phyloP scores from a whole-genome alignment of 2,797 vertebrate species.

The Varecia variegata region DNA sequence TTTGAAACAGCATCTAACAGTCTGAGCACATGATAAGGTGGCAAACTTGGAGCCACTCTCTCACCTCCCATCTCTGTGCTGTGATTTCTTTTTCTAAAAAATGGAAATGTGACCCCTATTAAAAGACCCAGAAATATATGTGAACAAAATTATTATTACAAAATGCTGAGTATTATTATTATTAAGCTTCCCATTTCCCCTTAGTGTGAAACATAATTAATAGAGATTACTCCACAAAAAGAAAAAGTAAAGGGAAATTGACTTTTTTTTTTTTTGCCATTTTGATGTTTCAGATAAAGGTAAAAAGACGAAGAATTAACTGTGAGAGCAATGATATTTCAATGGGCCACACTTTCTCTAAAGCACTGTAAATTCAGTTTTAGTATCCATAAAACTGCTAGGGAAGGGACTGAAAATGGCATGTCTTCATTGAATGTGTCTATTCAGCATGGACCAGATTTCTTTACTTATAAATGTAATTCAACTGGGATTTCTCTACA shows the following conservation, averaged over 20 bases:
- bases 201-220: background rate
- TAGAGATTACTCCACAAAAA: conserved; percentile 6
- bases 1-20: background rate
- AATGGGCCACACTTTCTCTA: background rate
- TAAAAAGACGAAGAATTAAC: background rate
- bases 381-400: conserved; percentile 3
- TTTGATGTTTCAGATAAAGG: conserved; percentile 40
- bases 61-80: background rate
- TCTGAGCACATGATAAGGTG: background rate
- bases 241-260: background rate
- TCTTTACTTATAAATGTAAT: conserved; percentile 14
- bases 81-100: conserved; percentile 19
- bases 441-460: background rate
- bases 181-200: background rate
- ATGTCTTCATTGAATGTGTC: conserved; percentile 3
- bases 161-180: background rate
- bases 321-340: conserved; percentile 32
- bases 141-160: background rate
- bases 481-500: conserved; percentile 25
- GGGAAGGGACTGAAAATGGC: background rate
- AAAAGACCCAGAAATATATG: background rate
- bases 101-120: background rate
- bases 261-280: background rate
- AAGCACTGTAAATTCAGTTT: conserved; percentile 40
- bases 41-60: background rate